Conservation (phyloP, 2,113 vertebrate species). For the Calyptommatus sinebrachiatus region DNA sequence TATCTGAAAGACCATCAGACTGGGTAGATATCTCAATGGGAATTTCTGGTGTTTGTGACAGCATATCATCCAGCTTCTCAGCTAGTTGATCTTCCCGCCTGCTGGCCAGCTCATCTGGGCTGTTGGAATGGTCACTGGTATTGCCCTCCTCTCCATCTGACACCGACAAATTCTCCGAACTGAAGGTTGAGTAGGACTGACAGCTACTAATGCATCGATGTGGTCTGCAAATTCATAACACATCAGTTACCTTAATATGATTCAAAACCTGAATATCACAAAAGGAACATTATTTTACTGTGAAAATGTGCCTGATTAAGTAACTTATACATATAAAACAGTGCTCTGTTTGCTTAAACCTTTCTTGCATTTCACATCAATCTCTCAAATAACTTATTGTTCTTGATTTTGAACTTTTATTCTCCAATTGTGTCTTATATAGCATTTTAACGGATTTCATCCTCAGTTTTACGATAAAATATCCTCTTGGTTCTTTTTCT, state of each 20-base stretch:
- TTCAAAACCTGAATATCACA: neutral
- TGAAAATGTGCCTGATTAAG: no score
- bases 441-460: no score
- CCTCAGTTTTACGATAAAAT: no score
- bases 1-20: constrained; percentile 96
- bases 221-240: constrained; percentile 73
- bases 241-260: neutral
- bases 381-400: no score
- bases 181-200: constrained; percentile 97
- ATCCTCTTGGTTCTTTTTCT: neutral
- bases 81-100: constrained; percentile 83
- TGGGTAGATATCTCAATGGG: constrained; percentile 97
- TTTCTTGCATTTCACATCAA: no score
- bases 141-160: constrained; percentile 98
- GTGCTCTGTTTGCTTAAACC: no score
- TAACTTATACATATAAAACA: no score
- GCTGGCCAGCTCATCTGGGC: constrained; percentile 81
- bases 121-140: constrained; percentile 96
- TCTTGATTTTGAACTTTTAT: no score
- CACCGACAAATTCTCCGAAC: constrained; percentile 96
- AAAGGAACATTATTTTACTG: no score
- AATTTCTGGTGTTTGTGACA: constrained; percentile 93
- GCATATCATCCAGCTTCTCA: constrained; percentile 84
- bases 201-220: constrained; percentile 95
- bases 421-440: no score